These are phyloP conservation scores for Sphyrna mokarran DNA, from an alignment of 2,113 vertebrate genomes.

Conservation along the genomic window DNA sequence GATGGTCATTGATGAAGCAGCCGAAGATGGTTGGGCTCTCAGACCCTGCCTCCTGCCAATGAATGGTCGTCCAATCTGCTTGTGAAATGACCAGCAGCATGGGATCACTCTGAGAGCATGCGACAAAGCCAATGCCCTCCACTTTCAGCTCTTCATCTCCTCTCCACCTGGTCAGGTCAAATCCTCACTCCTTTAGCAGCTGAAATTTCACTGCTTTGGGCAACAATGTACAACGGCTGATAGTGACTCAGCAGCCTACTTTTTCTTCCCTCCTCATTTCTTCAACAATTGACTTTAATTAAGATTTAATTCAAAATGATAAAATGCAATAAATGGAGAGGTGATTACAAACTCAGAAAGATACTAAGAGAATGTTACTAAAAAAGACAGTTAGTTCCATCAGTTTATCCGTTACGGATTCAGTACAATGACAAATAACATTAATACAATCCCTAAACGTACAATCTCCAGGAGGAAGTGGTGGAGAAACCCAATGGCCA, in stretches of 20 bases:
- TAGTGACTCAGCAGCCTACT: neutral
- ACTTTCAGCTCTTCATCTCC: too few species aligned
- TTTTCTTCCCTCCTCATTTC: neutral
- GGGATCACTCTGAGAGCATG: too few species aligned
- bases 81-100: too few species aligned
- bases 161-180: too few species aligned
- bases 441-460: neutral
- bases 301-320: neutral
- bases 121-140: too few species aligned
- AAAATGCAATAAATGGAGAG: neutral
- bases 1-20: too few species aligned
- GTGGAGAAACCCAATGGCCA: too few species aligned
- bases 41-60: too few species aligned
- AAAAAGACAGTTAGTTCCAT: neutral
- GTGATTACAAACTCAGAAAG: neutral
- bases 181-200: too few species aligned
- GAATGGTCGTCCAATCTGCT: too few species aligned
- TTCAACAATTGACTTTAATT: neutral
- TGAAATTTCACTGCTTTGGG: neutral
- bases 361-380: neutral
- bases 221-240: neutral
- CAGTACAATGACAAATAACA: neutral
- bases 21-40: too few species aligned
- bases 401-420: neutral
- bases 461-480: neutral